phyloP scores from a whole-genome alignment of 2,113 vertebrate species.

The Bos indicus region DNA sequence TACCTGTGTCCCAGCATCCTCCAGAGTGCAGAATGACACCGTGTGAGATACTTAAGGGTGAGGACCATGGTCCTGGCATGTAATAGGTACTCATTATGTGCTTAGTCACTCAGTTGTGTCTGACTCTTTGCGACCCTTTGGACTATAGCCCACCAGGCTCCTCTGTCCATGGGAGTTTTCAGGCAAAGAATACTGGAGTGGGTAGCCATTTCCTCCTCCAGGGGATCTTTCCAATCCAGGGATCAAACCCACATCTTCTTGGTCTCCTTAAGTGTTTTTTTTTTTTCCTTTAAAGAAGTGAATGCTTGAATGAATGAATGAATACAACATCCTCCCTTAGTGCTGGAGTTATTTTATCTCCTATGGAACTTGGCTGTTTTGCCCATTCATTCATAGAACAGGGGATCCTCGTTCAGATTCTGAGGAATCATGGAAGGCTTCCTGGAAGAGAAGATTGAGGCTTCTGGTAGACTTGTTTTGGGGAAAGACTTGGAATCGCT shows the following conservation, averaged over 20 bases:
- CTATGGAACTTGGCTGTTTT: not conserved
- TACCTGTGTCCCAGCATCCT: not conserved
- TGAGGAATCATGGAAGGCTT: not conserved
- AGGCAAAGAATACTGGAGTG: not conserved
- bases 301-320: not conserved
- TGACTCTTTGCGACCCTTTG: not conserved
- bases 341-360: not conserved
- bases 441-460: not conserved
- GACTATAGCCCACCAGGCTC: not conserved
- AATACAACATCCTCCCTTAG: not conserved
- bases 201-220: not conserved
- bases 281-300: not conserved
- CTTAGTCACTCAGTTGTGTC: not conserved
- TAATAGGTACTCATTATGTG: not conserved
- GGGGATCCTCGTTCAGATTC: not conserved
- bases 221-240: not conserved
- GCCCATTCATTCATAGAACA: not conserved
- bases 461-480: not conserved
- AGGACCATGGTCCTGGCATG: not conserved
- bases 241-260: not conserved
- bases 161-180: not conserved
- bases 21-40: too few species aligned
- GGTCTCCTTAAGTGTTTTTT: not conserved
- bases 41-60: not conserved
- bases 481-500: not conserved